These are phyloP conservation scores for Acyrthosiphon pisum DNA, from an alignment of 1,140 invertebrate genomes.

Conservation along the genomic window DNA sequence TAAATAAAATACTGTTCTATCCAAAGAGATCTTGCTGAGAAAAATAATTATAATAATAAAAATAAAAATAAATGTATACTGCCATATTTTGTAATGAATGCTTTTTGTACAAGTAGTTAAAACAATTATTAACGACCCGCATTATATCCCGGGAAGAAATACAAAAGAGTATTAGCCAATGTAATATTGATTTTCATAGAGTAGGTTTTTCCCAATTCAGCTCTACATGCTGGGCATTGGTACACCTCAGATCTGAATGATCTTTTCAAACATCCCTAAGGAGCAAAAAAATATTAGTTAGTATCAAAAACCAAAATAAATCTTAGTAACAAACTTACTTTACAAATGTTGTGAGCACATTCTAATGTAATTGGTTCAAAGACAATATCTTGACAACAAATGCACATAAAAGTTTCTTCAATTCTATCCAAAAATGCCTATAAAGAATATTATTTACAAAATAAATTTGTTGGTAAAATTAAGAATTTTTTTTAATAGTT, in stretches of 20 bases:
- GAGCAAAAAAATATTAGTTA: not conserved
- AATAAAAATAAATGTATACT: no score
- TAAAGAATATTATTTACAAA: constrained; percentile 60
- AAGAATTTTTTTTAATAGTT: not conserved
- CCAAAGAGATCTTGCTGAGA: no score
- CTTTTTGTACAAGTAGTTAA: no score
- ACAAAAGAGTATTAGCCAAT: not conserved
- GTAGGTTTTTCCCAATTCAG: constrained; percentile 68
- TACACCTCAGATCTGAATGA: constrained; percentile 73
- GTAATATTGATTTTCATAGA: not conserved
- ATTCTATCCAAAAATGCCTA: constrained; percentile 73
- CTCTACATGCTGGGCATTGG: constrained; percentile 75
- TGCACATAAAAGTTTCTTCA: constrained; percentile 75
- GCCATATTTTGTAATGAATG: no score
- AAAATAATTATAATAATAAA: no score
- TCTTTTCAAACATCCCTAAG: constrained; percentile 70
- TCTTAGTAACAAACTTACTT: constrained; percentile 64
- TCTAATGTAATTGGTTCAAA: constrained; percentile 76
- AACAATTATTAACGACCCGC: not conserved
- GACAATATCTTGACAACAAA: constrained; percentile 81
- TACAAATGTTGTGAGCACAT: constrained; percentile 81
- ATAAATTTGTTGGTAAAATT: not conserved
- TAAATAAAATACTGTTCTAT: no score
- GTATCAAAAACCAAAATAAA: no score
- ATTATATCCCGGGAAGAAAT: not conserved